These are phyloP conservation scores for Leucophenga montana DNA, from an alignment of 2,888 invertebrate species.

Conservation along the genomic window DNA sequence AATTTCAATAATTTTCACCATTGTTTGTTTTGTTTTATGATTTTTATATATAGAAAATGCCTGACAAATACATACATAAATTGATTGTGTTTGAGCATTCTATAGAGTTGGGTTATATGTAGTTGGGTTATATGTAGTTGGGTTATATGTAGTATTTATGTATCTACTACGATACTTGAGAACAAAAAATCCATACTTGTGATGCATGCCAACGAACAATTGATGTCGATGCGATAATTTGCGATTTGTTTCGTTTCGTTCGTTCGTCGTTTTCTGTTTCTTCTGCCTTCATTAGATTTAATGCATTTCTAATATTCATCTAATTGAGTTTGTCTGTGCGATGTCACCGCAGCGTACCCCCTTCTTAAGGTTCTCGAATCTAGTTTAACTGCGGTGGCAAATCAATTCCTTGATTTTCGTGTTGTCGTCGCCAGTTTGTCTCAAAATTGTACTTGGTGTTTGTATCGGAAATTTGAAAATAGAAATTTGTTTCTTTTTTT, in stretches of 20 bases:
- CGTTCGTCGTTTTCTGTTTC: slow-evolving; percentile 12
- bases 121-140: no score
- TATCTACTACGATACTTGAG: no score
- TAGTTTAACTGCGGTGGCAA: not conserved
- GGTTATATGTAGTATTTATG: no score
- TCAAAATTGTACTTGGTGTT: slow-evolving; percentile 44
- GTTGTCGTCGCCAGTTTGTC: slow-evolving; percentile 42
- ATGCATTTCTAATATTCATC: slow-evolving; percentile 63
- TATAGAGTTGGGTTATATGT: no score
- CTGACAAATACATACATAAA: no score
- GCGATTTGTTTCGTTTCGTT: slow-evolving; percentile 31
- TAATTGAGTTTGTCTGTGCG: slow-evolving; percentile 58
- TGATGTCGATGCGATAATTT: not conserved
- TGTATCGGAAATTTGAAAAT: slow-evolving; percentile 55
- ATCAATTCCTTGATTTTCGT: not conserved
- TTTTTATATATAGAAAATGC: no score
- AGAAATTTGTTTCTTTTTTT: slow-evolving; percentile 44
- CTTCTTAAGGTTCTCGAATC: slow-evolving; percentile 25
- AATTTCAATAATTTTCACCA: no score
- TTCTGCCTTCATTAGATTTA: slow-evolving; percentile 57
- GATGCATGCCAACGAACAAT: no score
- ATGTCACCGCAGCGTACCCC: slow-evolving; percentile 43
- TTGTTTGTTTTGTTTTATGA: no score
- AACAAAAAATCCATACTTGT: no score
- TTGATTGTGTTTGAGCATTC: no score